These are phyloP conservation scores for Polypedilum pembai DNA, from an alignment of 1,140 invertebrate genomes.

Conservation along the genomic window DNA sequence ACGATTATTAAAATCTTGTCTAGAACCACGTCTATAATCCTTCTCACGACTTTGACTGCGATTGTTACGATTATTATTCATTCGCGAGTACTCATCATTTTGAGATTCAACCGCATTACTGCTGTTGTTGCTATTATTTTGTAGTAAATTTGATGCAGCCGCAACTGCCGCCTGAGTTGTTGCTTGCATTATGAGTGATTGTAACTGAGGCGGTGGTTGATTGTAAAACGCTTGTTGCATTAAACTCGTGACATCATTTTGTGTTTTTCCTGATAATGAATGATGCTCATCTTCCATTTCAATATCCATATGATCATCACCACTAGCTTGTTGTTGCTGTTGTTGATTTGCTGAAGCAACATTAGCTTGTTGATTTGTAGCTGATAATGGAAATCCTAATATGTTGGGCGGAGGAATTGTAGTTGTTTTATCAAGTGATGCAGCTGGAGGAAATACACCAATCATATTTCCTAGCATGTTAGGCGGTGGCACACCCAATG, in stretches of 20 bases:
- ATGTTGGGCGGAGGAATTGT: constrained; percentile 33
- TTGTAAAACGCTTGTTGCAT: constrained; percentile 40
- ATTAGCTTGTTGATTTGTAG: constrained; percentile 33
- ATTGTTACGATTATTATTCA: constrained; percentile 35
- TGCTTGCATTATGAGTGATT: constrained; percentile 31
- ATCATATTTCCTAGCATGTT: constrained; percentile 50
- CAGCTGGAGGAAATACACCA: constrained; percentile 45
- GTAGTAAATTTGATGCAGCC: constrained; percentile 18
- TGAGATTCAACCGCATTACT: constrained; percentile 32
- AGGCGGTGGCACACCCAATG: constrained; percentile 57
- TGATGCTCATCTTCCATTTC: constrained; percentile 52
- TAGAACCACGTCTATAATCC: constrained; percentile 31
- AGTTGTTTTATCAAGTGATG: constrained; percentile 46
- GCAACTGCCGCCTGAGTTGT: constrained; percentile 30
- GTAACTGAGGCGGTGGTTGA: constrained; percentile 34
- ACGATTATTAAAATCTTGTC: constrained; percentile 30
- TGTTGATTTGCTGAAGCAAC: constrained; percentile 38
- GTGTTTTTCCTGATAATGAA: constrained; percentile 31
- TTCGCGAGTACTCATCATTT: constrained; percentile 31
- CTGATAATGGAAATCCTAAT: background rate
- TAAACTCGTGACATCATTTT: constrained; percentile 33
- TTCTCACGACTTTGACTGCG: constrained; percentile 32
- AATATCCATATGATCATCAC: constrained; percentile 59
- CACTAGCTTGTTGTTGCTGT: constrained; percentile 33
- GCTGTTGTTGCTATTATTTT: background rate